Evolutionary conservation across 1,140 invertebrate genomes (phyloP).

Genomic region (Bombus turneri): DNA sequence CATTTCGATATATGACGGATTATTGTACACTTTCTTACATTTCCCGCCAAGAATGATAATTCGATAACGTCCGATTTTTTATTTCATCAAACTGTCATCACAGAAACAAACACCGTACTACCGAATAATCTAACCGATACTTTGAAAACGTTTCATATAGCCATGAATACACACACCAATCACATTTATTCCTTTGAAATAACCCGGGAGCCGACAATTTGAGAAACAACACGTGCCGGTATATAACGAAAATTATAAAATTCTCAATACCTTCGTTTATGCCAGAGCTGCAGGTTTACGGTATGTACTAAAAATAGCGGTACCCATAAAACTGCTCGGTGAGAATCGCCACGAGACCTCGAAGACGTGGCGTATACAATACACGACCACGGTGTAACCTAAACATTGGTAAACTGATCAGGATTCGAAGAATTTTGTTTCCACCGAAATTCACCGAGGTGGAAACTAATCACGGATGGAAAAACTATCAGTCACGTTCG

Average conservation of each 20-base stretch:
- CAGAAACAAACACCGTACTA: background rate
- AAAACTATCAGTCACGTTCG: background rate
- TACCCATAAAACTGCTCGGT: slow-evolving; percentile 68
- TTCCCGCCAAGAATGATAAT: slow-evolving; percentile 51
- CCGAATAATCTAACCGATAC: background rate
- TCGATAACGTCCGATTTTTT: background rate
- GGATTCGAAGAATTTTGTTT: background rate
- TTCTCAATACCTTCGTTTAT: slow-evolving; percentile 52
- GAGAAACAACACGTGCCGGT: slow-evolving; percentile 34
- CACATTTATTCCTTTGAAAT: background rate
- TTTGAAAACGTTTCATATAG: slow-evolving; percentile 3
- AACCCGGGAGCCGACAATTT: no score
- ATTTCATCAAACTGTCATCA: background rate
- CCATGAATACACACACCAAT: background rate
- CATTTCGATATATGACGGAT: background rate
- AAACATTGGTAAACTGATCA: slow-evolving; percentile 5
- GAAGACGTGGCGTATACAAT: slow-evolving; percentile 47
- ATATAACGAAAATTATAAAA: slow-evolving; percentile 41
- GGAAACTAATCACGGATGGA: background rate
- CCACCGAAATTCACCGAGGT: background rate
- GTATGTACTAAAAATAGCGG: slow-evolving; percentile 70
- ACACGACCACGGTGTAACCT: slow-evolving; percentile 24
- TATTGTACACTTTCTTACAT: background rate
- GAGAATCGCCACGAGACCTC: slow-evolving; percentile 56
- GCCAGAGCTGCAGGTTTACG: slow-evolving; percentile 57